Evolutionary conservation across 2,797 vertebrate species (phyloP).

Genomic region (Arrhamphus sclerolepis): DNA sequence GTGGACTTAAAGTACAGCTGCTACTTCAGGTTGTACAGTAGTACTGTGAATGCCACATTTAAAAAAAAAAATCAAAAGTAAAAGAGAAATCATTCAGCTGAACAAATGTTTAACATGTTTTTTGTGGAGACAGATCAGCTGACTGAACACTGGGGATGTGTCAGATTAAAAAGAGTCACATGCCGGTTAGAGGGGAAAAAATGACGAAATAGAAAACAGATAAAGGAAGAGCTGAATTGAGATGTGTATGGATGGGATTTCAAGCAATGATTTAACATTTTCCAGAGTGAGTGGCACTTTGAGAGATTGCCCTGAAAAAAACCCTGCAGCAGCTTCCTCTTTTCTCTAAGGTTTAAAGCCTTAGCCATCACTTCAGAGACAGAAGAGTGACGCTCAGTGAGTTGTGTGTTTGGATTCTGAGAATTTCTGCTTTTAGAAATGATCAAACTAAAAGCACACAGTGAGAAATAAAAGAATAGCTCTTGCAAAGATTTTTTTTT

Average conservation of each 20-base stretch:
- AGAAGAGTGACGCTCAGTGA: conserved; percentile 45
- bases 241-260: conserved; percentile 46
- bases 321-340: conserved; percentile 40
- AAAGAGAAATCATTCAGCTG: too few relatives aligned
- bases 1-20: too few relatives aligned
- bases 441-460: conserved; percentile 52
- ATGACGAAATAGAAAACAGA: conserved; percentile 17
- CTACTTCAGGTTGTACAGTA: too few relatives aligned
- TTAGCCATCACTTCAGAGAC: conserved; percentile 48
- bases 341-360: conserved; percentile 49
- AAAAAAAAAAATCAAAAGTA: too few relatives aligned
- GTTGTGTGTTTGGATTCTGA: conserved; percentile 45
- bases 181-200: conserved; percentile 2
- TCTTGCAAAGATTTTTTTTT: conserved; percentile 27
- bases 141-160: neutral
- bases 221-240: conserved; percentile 26
- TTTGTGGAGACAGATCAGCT: neutral
- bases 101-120: neutral
- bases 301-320: conserved; percentile 71
- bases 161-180: neutral
- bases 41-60: too few relatives aligned
- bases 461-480: conserved; percentile 31
- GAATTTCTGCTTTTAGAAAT: conserved; percentile 54
- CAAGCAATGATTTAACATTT: conserved; percentile 71
- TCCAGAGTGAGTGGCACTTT: conserved; percentile 60